phyloP scores from a whole-genome alignment of 2,888 invertebrate genomes.

The Hypomecis punctinalis region DNA sequence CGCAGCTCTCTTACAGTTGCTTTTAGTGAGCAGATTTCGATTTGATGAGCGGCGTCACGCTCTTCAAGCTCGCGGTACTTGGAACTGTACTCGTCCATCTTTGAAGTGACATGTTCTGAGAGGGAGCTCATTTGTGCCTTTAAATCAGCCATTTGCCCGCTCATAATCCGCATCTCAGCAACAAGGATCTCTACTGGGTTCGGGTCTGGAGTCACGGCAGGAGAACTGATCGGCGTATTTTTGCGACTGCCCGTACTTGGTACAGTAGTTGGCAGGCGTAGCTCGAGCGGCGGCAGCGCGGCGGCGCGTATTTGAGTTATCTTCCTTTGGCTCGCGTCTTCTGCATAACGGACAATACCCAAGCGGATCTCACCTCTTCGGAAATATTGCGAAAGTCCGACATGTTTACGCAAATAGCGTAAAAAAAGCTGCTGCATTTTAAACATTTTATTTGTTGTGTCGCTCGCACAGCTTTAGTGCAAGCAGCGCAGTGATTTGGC shows the following conservation, averaged over 20 bases:
- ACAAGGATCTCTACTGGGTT: not conserved
- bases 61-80: slow-evolving; percentile 1
- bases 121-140: slow-evolving; percentile 2
- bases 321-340: not conserved
- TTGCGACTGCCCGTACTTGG: not conserved
- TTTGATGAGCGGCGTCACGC: not conserved
- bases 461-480: not conserved
- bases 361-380: not conserved
- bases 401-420: not conserved
- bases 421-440: not conserved
- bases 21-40: not conserved
- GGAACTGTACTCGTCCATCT: not conserved
- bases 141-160: not conserved
- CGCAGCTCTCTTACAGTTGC: not conserved
- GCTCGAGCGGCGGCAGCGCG: not conserved
- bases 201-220: not conserved
- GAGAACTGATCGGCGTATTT: not conserved
- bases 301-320: not conserved
- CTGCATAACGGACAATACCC: not conserved
- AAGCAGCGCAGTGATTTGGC: not conserved
- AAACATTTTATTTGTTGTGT: not conserved
- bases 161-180: not conserved
- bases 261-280: not conserved
- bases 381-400: not conserved
- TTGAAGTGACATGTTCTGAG: not conserved